phyloP scores from a whole-genome alignment of 2,113 vertebrate genomes.

The Aleadryas rufinucha region DNA sequence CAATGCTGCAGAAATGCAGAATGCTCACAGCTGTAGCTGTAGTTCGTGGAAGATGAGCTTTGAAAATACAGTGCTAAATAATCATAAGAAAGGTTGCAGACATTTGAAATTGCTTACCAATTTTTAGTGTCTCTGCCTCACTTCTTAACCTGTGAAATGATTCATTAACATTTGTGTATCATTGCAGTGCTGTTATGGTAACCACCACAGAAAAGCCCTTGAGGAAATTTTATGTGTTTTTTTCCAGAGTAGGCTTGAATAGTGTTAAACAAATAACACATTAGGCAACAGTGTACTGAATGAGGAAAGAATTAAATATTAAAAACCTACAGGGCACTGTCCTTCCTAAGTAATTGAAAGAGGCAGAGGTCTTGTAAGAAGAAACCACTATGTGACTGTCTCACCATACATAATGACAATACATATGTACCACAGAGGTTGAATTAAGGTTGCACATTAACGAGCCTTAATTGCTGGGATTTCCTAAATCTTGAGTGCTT shows the following conservation, averaged over 20 bases:
- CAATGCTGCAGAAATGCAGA: not conserved
- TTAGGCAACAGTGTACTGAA: not conserved
- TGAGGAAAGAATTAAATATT: slow-evolving; percentile 17
- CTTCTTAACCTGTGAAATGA: not conserved
- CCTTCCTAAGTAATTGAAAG: not conserved
- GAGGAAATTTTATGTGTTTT: not conserved
- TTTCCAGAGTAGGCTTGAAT: not conserved
- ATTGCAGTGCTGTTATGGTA: not conserved
- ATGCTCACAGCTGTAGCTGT: not conserved
- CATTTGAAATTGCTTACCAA: not conserved
- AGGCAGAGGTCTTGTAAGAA: not conserved
- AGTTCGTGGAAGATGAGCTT: not conserved
- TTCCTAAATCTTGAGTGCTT: not conserved
- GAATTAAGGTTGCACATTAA: not conserved
- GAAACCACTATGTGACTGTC: not conserved
- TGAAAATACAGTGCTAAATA: not conserved
- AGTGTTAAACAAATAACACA: not conserved
- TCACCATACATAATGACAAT: not conserved
- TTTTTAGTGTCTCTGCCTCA: not conserved
- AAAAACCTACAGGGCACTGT: not conserved
- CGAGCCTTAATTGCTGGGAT: not conserved
- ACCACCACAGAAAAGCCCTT: slow-evolving; percentile 2
- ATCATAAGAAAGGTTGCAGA: not conserved
- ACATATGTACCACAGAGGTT: not conserved
- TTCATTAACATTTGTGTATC: not conserved